phyloP scores from a whole-genome alignment of 92 coral and sea anemone genomes.

The Porites evermanni region DNA sequence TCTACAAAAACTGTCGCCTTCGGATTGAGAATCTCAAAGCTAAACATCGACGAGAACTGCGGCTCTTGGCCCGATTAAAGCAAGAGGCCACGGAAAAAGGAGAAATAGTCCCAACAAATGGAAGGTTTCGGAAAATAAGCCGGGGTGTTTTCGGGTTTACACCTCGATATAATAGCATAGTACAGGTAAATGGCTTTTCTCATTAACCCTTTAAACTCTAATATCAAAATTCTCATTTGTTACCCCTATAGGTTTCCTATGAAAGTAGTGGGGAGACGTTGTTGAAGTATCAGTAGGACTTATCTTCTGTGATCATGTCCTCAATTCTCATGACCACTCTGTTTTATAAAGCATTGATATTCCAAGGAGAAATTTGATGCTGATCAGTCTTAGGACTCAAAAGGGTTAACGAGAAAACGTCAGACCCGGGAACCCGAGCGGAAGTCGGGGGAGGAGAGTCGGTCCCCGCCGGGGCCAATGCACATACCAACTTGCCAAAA shows the following conservation, averaged over 20 bases:
- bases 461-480: too few relatives aligned
- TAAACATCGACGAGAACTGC: constrained; percentile 74
- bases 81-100: constrained; percentile 63
- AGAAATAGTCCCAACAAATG: not conserved
- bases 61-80: constrained; percentile 65
- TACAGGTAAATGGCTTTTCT: constrained; percentile 21
- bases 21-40: constrained; percentile 59
- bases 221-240: not conserved
- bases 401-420: not conserved
- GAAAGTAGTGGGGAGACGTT: too few relatives aligned
- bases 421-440: not conserved
- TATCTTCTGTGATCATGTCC: too few relatives aligned
- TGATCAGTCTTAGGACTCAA: not conserved
- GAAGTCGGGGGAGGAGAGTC: too few relatives aligned
- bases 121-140: not conserved
- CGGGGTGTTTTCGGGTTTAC: constrained; percentile 7
- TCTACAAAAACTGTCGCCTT: constrained; percentile 65
- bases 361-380: too few relatives aligned
- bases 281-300: too few relatives aligned
- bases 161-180: constrained; percentile 19
- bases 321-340: too few relatives aligned
- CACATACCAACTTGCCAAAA: too few relatives aligned
- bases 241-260: too few relatives aligned
- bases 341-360: too few relatives aligned
- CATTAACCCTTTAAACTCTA: not conserved